phyloP scores from a whole-genome alignment of 1,140 invertebrate species.

The Nasonia vitripennis region DNA sequence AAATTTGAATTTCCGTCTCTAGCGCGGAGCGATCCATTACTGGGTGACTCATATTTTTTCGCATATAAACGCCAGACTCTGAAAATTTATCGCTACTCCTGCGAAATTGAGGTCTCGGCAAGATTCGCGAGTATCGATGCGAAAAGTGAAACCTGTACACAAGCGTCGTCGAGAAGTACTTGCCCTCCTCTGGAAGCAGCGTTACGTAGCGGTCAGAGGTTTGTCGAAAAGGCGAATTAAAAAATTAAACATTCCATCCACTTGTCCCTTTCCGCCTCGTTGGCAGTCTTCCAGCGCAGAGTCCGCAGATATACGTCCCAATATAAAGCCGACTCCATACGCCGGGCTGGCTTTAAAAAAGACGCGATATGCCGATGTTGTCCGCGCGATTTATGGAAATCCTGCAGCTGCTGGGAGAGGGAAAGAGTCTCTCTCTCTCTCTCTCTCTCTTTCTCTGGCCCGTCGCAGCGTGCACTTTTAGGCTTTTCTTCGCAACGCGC shows the following conservation, averaged over 20 bases:
- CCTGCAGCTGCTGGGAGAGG: background rate
- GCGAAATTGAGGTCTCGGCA: background rate
- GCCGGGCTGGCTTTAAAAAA: conserved; percentile 1
- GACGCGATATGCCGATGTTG: conserved; percentile 44
- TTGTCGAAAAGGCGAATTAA: background rate
- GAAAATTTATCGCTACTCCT: conserved; percentile 11
- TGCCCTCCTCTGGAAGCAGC: too few species aligned
- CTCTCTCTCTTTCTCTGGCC: background rate
- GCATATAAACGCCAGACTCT: background rate
- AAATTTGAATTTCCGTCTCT: conserved; percentile 20
- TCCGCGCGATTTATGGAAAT: conserved; percentile 37
- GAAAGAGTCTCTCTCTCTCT: background rate
- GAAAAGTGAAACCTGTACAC: background rate
- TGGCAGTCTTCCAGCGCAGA: conserved; percentile 26
- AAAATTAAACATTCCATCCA: conserved; percentile 35
- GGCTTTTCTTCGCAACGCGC: conserved; percentile 24
- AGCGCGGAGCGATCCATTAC: background rate
- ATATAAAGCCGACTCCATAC: background rate
- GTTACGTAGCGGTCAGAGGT: too few species aligned
- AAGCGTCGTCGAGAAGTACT: too few species aligned
- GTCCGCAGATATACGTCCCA: background rate
- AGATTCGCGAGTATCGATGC: background rate
- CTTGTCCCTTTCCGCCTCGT: background rate
- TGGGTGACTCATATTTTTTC: background rate
- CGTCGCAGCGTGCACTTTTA: conserved; percentile 7